Base-by-base conservation (phyloP, 2,797 vertebrate species). In the Limosa lapponica region DNA sequence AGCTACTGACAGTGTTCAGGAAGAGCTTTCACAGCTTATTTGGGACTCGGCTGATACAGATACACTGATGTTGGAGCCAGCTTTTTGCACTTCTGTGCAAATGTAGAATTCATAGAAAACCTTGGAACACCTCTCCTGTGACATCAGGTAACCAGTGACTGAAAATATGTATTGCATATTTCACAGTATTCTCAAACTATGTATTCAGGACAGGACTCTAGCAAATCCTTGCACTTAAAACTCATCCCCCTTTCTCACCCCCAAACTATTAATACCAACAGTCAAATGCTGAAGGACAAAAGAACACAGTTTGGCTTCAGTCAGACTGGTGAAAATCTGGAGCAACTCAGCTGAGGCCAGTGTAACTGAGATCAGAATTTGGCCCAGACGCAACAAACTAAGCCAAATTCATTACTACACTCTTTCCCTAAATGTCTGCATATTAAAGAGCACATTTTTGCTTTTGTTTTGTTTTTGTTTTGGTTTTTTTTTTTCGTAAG, bases 401-500 rank as follows among this genome's bases (percentile, higher is more conserved):
- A 95, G 93, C 93, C 96, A 96, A 93, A 95, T 91, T 96, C 92
- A 97, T 97, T 95, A 97, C 95, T 97, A 94, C 93, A 96, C 95
- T 96, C 92, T 97, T 97, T 96, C 77, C 96, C 95, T 97, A 80
- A 94, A 95, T 96, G 97, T 93, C 97, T 95, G 82, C 81, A 93
- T 94, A 92, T 78, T 92, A 95, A 92, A 94, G 49, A 95, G 81
- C 59, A 77, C 20, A 27, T 48, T 81, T 92, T 83, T 74, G 30
- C 39, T 27, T 90, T 89, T 59, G 36, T 75, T 86, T 74, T 44
- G n/a, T n/a, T 15, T 49, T 73, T 41, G 7, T 41, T 18, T 37
- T 11, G 55, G 41, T 8, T 46, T 72, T 65, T 61, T 90, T 75
- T 54, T 80, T 81, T 13, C 13, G 66, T n/a, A 66, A 92, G 67